These are phyloP conservation scores for Drosophila paranaensis DNA, from an alignment of 2,888 invertebrate species.

Conservation along the genomic window DNA sequence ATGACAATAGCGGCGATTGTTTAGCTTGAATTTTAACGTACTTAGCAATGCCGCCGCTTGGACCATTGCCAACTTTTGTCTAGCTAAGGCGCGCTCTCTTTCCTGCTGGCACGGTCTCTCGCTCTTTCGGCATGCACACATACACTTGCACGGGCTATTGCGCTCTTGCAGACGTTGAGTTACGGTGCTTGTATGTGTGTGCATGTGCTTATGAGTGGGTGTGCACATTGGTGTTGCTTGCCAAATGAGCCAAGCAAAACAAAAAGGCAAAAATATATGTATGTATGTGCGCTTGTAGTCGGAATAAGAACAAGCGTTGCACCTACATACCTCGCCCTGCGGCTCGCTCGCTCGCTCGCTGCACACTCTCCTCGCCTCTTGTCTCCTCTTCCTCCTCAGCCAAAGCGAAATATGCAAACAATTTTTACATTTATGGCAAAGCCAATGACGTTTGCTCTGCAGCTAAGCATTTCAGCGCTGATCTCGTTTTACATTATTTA, in stretches of 20 bases:
- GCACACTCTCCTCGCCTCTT: not conserved
- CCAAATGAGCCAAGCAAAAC: slow-evolving; percentile 78
- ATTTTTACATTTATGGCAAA: slow-evolving; percentile 58
- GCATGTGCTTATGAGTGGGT: slow-evolving; percentile 31
- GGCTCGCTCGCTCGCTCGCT: not conserved
- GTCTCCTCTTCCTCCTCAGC: too few relatives aligned
- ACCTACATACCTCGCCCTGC: slow-evolving; percentile 18
- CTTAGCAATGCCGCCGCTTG: slow-evolving; percentile 44
- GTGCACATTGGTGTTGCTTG: slow-evolving; percentile 52
- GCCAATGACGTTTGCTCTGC: slow-evolving; percentile 51
- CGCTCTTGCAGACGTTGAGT: slow-evolving; percentile 42
- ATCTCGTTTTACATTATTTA: slow-evolving; percentile 51
- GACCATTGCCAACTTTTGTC: slow-evolving; percentile 48
- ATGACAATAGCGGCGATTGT: slow-evolving; percentile 76
- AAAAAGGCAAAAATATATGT: slow-evolving; percentile 70
- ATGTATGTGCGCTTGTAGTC: slow-evolving; percentile 12
- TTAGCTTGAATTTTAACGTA: slow-evolving; percentile 56
- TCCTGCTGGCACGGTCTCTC: slow-evolving; percentile 6
- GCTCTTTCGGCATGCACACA: slow-evolving; percentile 25
- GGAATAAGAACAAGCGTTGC: slow-evolving; percentile 35
- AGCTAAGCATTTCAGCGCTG: slow-evolving; percentile 47
- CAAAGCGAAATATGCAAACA: slow-evolving; percentile 56
- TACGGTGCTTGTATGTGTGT: slow-evolving; percentile 24
- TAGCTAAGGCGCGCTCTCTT: slow-evolving; percentile 25
- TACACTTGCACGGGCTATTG: slow-evolving; percentile 12